Base-by-base conservation (phyloP, 1,140 invertebrate species). In the Brachionus sp. region DNA sequence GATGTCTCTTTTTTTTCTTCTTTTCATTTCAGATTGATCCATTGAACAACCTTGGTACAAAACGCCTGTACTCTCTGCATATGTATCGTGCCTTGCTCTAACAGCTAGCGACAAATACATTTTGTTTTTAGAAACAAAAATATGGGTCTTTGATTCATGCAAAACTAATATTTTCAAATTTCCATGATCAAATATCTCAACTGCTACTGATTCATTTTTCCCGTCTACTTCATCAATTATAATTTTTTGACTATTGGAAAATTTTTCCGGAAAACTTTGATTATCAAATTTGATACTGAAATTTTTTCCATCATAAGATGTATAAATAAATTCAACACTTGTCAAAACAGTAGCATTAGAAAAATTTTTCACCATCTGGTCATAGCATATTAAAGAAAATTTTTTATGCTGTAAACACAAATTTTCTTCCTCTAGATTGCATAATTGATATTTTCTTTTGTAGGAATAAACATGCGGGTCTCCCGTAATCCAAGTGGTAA, bases 391-490 rank as follows among this genome's bases (percentile, higher is more conserved):
- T 4, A 75, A 10, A 25, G 37, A 46, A 46, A 46, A 75, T 46
- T 75, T 44, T 44, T 12, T 25, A 44, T 19, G 13, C 7, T 75
- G 23, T 12, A 75, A 29, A 33, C 70, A 75, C 10, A 33, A 10
- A 25, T 25, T 25, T 10, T 75, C 16, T 10, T 29, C n/a, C 12
- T 25, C 37, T n/a, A 75, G 9, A 75, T 33, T 46, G 5, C 70
- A 75, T 46, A 75, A 2, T 46, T 75, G 39, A 46, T 75, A 75
- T 46, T 39, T 46, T 3, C 10, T 75, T 75, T 46, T 46, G 25
- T 75, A 75, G 6, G 70, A 75, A 29, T 23, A 75, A 25, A 75
- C 42, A n/a, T 75, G 70, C 6, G 70, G 70, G 44, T 75, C 70
- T 33, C 70, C 70, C 5, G 70, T 75, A 12, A 75, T 75, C 70